Base-by-base conservation (phyloP, 2,888 invertebrate genomes). In the Cetonia aurata region DNA sequence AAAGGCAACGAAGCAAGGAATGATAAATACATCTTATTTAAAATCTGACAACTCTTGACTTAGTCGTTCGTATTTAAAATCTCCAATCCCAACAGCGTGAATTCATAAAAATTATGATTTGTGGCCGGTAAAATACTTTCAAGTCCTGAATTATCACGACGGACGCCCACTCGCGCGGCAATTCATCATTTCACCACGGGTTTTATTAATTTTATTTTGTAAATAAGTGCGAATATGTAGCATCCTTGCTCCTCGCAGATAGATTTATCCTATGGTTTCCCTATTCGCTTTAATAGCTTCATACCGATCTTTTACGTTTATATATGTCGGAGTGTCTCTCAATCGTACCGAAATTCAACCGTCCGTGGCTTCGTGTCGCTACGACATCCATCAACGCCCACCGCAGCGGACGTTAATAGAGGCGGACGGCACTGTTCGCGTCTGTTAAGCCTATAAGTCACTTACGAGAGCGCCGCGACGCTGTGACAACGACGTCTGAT, bases 91-190 rank as follows among this genome's bases (percentile, higher is more conserved):
- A 52, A 17, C 48, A n/a, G 52, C 19, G 52, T 25, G 52, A 19
- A 10, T 52, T 19, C 52, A 37, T 17, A 65, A 65, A 65, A 65
- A 65, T 37, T 65, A 65, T 65, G 50, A 65, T 65, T 65, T 65
- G 62, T 50, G 62, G 62, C 31, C 10, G 37, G 31, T 17, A 19
- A 65, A 17, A 65, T 65, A 37, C 62, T 65, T 65, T 65, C 50
- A 65, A 65, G 62, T 60, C 13, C 17, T 65, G 19, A 12, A 37
- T 17, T n/a, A 41, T 52, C 41, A 50, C 13, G 50, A 65, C 50
- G 10, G 50, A 65, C 50, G 10, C 37, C 37, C 46, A 33, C 62
- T 17, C 12, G 15, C 19, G 19, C 37, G 33, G 13, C 13, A 15
- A 50, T 62, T 50, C 48, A 50, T 62, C 50, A 44, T 33, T n/a